Conservation (phyloP, 1,140 invertebrate species). For the Brachionus rubens region DNA sequence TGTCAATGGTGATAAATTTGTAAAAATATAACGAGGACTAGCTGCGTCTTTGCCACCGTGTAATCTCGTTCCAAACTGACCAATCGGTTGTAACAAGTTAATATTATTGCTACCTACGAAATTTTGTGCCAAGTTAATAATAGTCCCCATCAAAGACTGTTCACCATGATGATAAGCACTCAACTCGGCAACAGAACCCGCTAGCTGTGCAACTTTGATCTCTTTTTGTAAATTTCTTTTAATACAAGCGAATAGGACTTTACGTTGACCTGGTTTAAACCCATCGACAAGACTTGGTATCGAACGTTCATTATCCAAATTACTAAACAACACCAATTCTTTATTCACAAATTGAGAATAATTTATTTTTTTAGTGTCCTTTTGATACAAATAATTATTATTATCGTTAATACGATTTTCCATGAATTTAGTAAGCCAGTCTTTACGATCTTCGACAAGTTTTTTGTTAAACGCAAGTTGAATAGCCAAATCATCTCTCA, state of each 20-base stretch:
- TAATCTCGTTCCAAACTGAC: slow-evolving; percentile 86
- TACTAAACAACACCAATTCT: slow-evolving; percentile 93
- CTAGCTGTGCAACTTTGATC: slow-evolving; percentile 95
- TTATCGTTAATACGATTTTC: slow-evolving; percentile 77
- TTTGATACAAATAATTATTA: slow-evolving; percentile 82
- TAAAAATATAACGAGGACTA: slow-evolving; percentile 97
- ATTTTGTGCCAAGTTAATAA: slow-evolving; percentile 96
- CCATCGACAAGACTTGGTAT: slow-evolving; percentile 90
- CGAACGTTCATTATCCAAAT: slow-evolving; percentile 91
- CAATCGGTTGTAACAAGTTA: slow-evolving; percentile 87
- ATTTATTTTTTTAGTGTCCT: slow-evolving; percentile 77
- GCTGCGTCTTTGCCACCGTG: slow-evolving; percentile 93
- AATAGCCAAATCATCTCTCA: slow-evolving; percentile 85
- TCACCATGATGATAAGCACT: slow-evolving; percentile 99
- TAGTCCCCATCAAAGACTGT: slow-evolving; percentile 85
- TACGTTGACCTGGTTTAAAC: slow-evolving; percentile 93
- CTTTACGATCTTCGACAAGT: slow-evolving; percentile 87
- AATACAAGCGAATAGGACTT: slow-evolving; percentile 89
- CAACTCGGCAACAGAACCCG: slow-evolving; percentile 91
- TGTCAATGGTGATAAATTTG: slow-evolving; percentile 75
- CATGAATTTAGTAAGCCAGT: slow-evolving; percentile 96
- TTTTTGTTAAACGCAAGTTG: slow-evolving; percentile 95
- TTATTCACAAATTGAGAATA: slow-evolving; percentile 96
- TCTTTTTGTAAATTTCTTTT: slow-evolving; percentile 94
- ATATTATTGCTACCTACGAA: slow-evolving; percentile 98